A percentile compares a stretch with the other conserved stretches of the same genome.
Evolutionary conservation across 2,888 invertebrate species (phyloP).

Genomic region (Drosophila eohydei): DNA sequence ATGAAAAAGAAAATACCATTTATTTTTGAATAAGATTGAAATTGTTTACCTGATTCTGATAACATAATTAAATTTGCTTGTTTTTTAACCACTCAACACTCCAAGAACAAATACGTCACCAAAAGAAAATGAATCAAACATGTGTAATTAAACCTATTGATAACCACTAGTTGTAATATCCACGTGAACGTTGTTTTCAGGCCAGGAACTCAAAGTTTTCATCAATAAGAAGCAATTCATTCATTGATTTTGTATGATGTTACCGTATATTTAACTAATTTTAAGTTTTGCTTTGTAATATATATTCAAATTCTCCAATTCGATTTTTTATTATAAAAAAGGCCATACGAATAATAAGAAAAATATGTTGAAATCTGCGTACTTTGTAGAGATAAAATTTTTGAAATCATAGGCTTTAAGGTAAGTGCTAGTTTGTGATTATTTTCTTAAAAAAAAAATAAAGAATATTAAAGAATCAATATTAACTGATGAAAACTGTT

Average conservation of each 20-base stretch:
- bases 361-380: not conserved
- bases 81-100: slow-evolving; percentile 34
- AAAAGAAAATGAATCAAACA: slow-evolving; percentile 13
- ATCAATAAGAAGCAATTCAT: slow-evolving; percentile 32
- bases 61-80: slow-evolving; percentile 27
- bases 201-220: slow-evolving; percentile 28
- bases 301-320: slow-evolving; percentile 47
- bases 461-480: slow-evolving; percentile 20
- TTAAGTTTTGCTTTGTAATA: slow-evolving; percentile 62
- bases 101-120: slow-evolving; percentile 26
- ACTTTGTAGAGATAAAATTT: slow-evolving; percentile 30
- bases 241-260: slow-evolving; percentile 44
- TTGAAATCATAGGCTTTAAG: slow-evolving; percentile 31
- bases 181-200: slow-evolving; percentile 31
- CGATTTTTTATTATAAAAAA: slow-evolving; percentile 20
- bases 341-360: slow-evolving; percentile 7
- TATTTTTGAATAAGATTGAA: slow-evolving; percentile 45
- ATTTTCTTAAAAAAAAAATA: slow-evolving; percentile 43
- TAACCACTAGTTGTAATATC: slow-evolving; percentile 38
- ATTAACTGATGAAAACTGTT: slow-evolving; percentile 60
- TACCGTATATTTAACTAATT: slow-evolving; percentile 69
- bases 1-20: slow-evolving; percentile 31
- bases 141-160: slow-evolving; percentile 35
- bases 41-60: slow-evolving; percentile 60
- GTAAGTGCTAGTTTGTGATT: slow-evolving; percentile 66